A percentile compares a stretch with the other conserved stretches of the same genome.
Evolutionary conservation across 2,113 vertebrate genomes (phyloP).

Genomic region (Aptenodytes forsteri): DNA sequence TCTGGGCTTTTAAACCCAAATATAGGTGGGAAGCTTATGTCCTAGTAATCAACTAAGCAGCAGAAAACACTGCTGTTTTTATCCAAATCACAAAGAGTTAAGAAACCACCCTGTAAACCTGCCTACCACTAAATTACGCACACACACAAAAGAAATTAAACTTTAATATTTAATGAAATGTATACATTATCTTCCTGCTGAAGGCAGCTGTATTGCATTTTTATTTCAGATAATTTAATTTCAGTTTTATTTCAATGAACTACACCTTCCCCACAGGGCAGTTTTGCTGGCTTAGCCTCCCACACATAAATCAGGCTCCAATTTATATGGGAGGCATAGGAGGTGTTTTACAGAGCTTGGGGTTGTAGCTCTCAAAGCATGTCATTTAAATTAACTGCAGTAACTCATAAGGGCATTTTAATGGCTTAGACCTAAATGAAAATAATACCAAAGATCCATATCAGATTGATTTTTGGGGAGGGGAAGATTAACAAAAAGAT

Average conservation of each 20-base stretch:
- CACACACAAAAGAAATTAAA: slow-evolving; percentile 75
- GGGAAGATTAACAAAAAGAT: slow-evolving; percentile 3
- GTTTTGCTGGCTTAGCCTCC: slow-evolving; percentile 66
- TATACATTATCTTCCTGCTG: slow-evolving; percentile 82
- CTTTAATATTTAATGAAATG: slow-evolving; percentile 90
- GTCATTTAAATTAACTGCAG: slow-evolving; percentile 40
- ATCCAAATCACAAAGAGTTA: not conserved
- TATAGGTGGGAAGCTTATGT: not conserved
- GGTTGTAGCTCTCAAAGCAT: slow-evolving; percentile 20
- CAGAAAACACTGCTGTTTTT: not conserved
- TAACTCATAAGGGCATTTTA: slow-evolving; percentile 69
- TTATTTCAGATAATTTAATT: slow-evolving; percentile 83
- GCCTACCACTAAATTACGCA: slow-evolving; percentile 41
- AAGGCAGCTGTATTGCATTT: slow-evolving; percentile 82
- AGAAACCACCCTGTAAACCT: not conserved
- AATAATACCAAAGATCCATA: slow-evolving; percentile 17
- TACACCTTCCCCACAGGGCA: slow-evolving; percentile 72
- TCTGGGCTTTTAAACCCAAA: not conserved
- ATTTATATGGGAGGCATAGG: slow-evolving; percentile 69
- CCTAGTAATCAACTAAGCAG: not conserved
- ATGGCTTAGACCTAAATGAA: slow-evolving; percentile 51
- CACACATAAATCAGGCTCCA: slow-evolving; percentile 78
- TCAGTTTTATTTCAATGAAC: slow-evolving; percentile 81
- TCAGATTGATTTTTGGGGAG: slow-evolving; percentile 37
- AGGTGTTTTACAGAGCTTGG: slow-evolving; percentile 40